Evolutionary conservation across 2,113 vertebrate species (phyloP).

Genomic region (Prionailurus viverrinus): DNA sequence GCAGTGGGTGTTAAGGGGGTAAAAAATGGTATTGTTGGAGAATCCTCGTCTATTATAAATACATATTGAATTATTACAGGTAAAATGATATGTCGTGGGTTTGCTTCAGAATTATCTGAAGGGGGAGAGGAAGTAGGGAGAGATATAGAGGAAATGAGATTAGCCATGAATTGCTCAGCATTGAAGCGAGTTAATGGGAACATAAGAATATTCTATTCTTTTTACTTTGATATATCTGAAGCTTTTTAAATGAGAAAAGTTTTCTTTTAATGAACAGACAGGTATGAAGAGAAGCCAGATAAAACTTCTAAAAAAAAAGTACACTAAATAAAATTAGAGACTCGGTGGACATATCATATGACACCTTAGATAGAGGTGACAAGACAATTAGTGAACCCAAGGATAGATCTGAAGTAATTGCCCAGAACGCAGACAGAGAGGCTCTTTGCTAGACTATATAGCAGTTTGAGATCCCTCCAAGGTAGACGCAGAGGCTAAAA

Average conservation of each 20-base stretch:
- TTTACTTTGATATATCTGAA: neutral
- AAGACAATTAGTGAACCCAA: neutral
- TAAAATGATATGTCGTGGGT: neutral
- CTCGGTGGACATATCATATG: neutral
- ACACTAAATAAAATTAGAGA: conserved; percentile 8
- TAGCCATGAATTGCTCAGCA: neutral
- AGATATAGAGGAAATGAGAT: neutral
- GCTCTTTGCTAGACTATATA: neutral
- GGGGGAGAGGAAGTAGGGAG: neutral
- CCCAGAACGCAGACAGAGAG: neutral
- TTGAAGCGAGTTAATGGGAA: neutral
- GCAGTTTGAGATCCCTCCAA: neutral
- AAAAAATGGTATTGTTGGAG: neutral
- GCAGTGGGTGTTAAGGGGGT: neutral
- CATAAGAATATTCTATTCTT: neutral
- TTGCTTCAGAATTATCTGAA: conserved; percentile 12
- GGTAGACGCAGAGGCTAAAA: neutral
- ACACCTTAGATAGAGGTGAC: neutral
- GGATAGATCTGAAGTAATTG: neutral
- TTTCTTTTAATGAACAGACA: neutral
- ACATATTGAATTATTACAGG: neutral
- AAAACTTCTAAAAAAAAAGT: neutral
- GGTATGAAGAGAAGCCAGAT: conserved; percentile 3
- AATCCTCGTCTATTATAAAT: neutral
- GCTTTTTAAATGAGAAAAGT: neutral